Evolutionary conservation across 2,113 vertebrate genomes (phyloP).

Genomic region (Calyptommatus sinebrachiatus): DNA sequence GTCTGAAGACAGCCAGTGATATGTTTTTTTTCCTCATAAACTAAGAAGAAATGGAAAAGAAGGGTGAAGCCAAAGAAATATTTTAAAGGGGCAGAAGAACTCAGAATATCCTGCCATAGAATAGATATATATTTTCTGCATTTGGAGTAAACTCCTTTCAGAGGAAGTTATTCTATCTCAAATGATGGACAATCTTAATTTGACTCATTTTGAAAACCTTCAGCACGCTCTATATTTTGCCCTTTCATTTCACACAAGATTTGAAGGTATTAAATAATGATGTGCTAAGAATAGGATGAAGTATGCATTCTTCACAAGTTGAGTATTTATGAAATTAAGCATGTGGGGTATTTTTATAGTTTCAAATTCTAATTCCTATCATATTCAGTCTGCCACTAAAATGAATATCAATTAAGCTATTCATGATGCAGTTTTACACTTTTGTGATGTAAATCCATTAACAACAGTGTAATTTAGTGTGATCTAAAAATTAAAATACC

Average conservation of each 20-base stretch:
- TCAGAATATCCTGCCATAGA: no score
- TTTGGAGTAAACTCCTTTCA: no score
- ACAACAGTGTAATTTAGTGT: slow-evolving; percentile 15
- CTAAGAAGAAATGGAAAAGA: no score
- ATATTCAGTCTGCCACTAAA: slow-evolving; percentile 1
- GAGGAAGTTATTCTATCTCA: no score
- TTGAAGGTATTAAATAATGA: not conserved
- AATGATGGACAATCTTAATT: no score
- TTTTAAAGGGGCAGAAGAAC: no score
- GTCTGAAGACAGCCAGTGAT: not conserved
- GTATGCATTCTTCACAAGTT: not conserved
- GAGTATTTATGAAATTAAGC: slow-evolving; percentile 5
- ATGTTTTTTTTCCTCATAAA: no score
- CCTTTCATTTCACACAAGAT: not conserved
- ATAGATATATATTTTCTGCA: no score
- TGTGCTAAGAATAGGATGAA: not conserved
- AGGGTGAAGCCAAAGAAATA: no score
- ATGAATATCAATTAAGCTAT: slow-evolving; percentile 14
- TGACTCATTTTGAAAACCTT: no score
- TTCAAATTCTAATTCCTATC: slow-evolving; percentile 4
- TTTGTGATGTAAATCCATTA: slow-evolving; percentile 15
- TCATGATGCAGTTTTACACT: slow-evolving; percentile 8
- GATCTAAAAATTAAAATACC: slow-evolving; percentile 24
- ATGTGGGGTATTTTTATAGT: not conserved
- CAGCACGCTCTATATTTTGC: not conserved